Evolutionary conservation across 1,140 invertebrate species (phyloP).

Genomic region (Pomacea maculata): DNA sequence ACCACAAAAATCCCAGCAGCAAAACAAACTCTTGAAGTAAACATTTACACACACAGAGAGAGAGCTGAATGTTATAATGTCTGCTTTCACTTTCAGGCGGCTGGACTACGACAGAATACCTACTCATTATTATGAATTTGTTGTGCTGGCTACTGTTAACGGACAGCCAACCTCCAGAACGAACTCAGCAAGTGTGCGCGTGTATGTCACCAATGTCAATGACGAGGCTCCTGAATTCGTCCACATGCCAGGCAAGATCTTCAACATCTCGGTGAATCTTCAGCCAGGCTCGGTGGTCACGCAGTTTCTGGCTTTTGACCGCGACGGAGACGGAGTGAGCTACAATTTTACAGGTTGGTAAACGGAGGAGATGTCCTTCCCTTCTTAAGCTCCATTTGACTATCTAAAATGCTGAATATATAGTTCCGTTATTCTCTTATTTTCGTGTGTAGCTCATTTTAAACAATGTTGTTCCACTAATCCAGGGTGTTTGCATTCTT

Average conservation of each 20-base stretch:
- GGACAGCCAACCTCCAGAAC: constrained; percentile 66
- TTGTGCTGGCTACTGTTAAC: constrained; percentile 56
- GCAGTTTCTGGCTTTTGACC: constrained; percentile 90
- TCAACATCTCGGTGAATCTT: constrained; percentile 83
- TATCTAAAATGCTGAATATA: too few species aligned
- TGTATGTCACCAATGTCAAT: constrained; percentile 61
- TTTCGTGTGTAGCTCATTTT: background rate
- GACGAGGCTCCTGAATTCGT: constrained; percentile 68
- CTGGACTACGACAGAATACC: constrained; percentile 51
- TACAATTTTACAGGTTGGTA: constrained; percentile 55
- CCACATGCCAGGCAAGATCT: constrained; percentile 79
- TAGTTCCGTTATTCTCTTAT: background rate
- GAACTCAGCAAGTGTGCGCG: constrained; percentile 78
- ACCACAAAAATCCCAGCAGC: too few species aligned
- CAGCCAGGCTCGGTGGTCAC: constrained; percentile 89
- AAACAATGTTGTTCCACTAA: background rate
- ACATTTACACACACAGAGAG: too few species aligned
- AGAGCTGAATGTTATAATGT: too few species aligned
- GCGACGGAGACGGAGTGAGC: constrained; percentile 73
- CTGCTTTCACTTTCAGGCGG: constrained; percentile 30
- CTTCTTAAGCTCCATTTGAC: too few species aligned
- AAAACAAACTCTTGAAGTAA: too few species aligned
- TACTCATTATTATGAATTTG: constrained; percentile 54
- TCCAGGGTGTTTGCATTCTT: background rate
- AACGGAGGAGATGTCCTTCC: background rate